A percentile compares a stretch with the other conserved stretches of the same genome.
Conservation (phyloP, 2,113 vertebrate genomes). For the Anolis carolinensis region DNA sequence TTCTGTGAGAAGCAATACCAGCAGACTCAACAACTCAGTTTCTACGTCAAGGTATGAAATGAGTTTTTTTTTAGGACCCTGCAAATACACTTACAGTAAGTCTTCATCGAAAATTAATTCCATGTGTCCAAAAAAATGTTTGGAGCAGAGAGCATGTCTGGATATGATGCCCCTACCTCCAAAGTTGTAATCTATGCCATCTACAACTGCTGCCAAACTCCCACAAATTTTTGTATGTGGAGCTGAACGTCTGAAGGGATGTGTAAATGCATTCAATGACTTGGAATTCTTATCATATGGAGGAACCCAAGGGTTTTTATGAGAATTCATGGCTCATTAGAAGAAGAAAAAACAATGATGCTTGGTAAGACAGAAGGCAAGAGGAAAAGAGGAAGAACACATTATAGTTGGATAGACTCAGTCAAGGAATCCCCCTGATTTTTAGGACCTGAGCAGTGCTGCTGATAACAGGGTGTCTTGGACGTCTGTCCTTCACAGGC, state of each 20-base stretch:
- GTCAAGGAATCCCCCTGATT: no score
- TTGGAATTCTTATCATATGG: not conserved
- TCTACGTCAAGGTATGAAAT: constrained; percentile 48
- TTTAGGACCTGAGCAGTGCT: no score
- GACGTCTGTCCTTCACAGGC: no score
- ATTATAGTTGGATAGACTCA: no score
- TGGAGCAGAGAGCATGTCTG: not conserved
- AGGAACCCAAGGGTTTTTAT: not conserved
- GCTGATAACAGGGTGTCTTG: no score
- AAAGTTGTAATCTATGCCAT: not conserved
- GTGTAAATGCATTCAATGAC: not conserved
- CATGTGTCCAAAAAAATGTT: not conserved
- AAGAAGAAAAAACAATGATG: no score
- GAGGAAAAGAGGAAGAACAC: no score
- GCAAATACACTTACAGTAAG: not conserved
- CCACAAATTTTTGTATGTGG: not conserved
- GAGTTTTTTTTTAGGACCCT: not conserved
- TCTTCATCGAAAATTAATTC: not conserved
- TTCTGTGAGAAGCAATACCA: constrained; percentile 22
- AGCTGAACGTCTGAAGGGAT: not conserved
- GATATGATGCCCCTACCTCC: not conserved
- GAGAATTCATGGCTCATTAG: no score
- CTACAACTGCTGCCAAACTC: not conserved
- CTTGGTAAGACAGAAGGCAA: no score
- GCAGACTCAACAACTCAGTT: constrained; percentile 1